These are phyloP conservation scores for Ridgeia piscesae DNA, from an alignment of 1,140 invertebrate species.

Conservation along the genomic window DNA sequence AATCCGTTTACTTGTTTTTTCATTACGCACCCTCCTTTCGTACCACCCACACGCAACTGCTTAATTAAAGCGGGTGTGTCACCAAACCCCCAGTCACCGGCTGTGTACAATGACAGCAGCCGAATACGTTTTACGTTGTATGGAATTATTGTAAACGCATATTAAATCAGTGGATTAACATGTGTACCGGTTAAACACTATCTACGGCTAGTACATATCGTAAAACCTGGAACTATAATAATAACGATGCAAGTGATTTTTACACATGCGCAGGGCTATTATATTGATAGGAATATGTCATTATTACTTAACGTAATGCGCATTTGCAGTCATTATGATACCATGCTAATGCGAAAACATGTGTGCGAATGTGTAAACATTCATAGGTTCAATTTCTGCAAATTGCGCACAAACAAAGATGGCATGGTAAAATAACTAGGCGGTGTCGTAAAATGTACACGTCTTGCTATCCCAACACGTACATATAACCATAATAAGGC, in stretches of 20 bases:
- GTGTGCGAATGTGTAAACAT: neutral
- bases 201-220: no score
- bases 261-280: no score
- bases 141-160: no score
- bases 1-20: neutral
- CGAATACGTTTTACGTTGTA: no score
- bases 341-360: neutral
- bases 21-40: neutral
- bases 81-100: neutral
- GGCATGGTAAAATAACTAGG: neutral
- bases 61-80: neutral
- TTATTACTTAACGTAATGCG: neutral
- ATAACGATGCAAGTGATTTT: neutral
- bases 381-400: neutral
- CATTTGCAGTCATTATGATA: neutral
- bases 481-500: no score
- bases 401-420: neutral
- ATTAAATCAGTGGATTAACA: neutral
- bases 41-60: neutral
- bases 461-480: no score
- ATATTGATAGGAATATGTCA: neutral
- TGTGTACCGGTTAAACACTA: neutral
- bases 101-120: no score
- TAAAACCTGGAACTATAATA: no score
- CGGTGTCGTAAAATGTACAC: neutral